These are phyloP conservation scores for Trissolcus brochymenae DNA, from an alignment of 2,888 invertebrate genomes.

Conservation along the genomic window DNA sequence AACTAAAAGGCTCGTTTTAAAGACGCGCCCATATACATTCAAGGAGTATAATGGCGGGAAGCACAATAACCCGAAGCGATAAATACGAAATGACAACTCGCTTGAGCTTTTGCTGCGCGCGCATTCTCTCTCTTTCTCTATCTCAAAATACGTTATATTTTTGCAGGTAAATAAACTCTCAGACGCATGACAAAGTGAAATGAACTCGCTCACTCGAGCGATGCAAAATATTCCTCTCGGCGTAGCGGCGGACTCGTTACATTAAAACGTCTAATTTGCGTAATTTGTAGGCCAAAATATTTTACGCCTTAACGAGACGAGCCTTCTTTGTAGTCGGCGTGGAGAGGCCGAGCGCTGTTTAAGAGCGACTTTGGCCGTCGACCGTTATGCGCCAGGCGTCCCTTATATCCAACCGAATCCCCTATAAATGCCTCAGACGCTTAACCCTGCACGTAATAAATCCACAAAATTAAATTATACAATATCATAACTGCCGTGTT, in stretches of 20 bases:
- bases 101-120: background rate
- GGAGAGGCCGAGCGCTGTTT: conserved; percentile 32
- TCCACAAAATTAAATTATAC: conserved; percentile 53
- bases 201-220: conserved; percentile 20
- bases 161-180: conserved; percentile 26
- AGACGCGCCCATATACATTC: conserved; percentile 22
- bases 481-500: conserved; percentile 47
- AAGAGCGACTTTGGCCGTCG: conserved; percentile 40
- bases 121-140: background rate
- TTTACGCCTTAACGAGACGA: conserved; percentile 54
- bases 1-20: conserved; percentile 36
- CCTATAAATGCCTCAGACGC: conserved; percentile 47
- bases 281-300: conserved; percentile 56
- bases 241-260: conserved; percentile 42
- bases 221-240: conserved; percentile 31
- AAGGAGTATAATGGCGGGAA: conserved; percentile 4
- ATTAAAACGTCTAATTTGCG: conserved; percentile 57
- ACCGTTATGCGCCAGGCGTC: conserved; percentile 35
- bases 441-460: conserved; percentile 50
- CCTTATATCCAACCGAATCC: conserved; percentile 47
- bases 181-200: conserved; percentile 33
- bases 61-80: conserved; percentile 27
- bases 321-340: conserved; percentile 47
- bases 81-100: conserved; percentile 31
- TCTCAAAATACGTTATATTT: conserved; percentile 23